phyloP scores from a whole-genome alignment of 2,797 vertebrate genomes.

The Ptychadena robeensis region DNA sequence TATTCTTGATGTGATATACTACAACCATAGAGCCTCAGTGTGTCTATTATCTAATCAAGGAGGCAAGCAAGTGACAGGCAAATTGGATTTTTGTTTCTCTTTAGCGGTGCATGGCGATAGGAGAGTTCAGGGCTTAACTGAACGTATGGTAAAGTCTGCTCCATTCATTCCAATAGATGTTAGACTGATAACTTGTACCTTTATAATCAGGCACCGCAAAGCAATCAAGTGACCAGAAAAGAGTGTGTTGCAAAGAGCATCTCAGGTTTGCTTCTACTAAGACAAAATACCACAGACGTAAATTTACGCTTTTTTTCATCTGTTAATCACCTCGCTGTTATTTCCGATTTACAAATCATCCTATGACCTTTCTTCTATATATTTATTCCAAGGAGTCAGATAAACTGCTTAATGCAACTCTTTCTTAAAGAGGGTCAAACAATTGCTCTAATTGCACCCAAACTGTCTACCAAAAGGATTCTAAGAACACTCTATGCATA shows the following conservation, averaged over 20 bases:
- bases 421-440: neutral
- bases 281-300: slow-evolving; percentile 8
- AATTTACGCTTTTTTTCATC: slow-evolving; percentile 18
- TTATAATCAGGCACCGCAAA: slow-evolving; percentile 21
- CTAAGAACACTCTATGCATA: neutral
- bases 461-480: no score
- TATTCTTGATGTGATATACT: slow-evolving; percentile 54
- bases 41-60: slow-evolving; percentile 60
- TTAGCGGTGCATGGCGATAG: slow-evolving; percentile 34
- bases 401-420: neutral
- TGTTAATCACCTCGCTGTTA: slow-evolving; percentile 1
- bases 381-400: neutral
- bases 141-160: slow-evolving; percentile 17
- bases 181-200: slow-evolving; percentile 46
- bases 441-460: no score
- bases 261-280: slow-evolving; percentile 8
- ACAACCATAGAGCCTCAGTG: slow-evolving; percentile 33
- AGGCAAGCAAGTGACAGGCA: slow-evolving; percentile 50
- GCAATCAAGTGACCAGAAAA: slow-evolving; percentile 30
- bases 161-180: slow-evolving; percentile 31
- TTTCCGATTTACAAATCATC: slow-evolving; percentile 18
- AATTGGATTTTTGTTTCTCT: slow-evolving; percentile 51
- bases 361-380: neutral
- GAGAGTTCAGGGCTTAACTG: slow-evolving; percentile 25
- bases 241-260: slow-evolving; percentile 21